phyloP scores from a whole-genome alignment of 2,113 vertebrate species.

The Corvus cornix region DNA sequence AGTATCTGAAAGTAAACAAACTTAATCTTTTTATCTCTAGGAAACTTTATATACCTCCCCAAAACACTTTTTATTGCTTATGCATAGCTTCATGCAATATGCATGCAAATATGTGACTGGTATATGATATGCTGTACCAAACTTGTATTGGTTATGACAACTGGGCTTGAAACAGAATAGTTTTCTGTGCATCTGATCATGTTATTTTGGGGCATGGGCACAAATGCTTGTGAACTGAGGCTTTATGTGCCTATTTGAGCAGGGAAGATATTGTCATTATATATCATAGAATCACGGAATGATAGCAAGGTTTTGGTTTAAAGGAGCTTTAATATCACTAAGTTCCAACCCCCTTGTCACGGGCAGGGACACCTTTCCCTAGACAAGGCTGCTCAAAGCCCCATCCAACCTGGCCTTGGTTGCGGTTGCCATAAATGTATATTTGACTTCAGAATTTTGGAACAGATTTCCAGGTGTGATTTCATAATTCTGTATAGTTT shows the following conservation, averaged over 20 bases:
- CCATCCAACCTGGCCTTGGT: not conserved
- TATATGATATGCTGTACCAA: not conserved
- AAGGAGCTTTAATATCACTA: not conserved
- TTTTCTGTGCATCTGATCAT: not conserved
- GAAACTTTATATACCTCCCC: not conserved
- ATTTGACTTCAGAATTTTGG: not conserved
- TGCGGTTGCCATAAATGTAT: not conserved
- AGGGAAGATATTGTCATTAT: not conserved
- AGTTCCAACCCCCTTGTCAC: rapidly evolving
- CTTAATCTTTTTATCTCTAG: not conserved
- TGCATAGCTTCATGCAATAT: not conserved
- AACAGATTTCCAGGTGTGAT: not conserved
- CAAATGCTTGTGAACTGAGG: not conserved
- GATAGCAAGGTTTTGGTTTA: not conserved
- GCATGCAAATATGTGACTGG: not conserved
- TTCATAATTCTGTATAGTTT: not conserved
- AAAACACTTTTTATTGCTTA: not conserved
- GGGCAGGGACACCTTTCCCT: not conserved
- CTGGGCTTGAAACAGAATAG: not conserved
- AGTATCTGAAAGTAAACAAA: not conserved
- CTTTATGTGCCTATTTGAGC: not conserved
- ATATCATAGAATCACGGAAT: not conserved
- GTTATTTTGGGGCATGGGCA: not conserved
- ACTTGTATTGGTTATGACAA: not conserved
- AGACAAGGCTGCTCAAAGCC: not conserved